These are phyloP conservation scores for Scotopteryx bipunctaria DNA, from an alignment of 2,888 invertebrate species.

Conservation along the genomic window DNA sequence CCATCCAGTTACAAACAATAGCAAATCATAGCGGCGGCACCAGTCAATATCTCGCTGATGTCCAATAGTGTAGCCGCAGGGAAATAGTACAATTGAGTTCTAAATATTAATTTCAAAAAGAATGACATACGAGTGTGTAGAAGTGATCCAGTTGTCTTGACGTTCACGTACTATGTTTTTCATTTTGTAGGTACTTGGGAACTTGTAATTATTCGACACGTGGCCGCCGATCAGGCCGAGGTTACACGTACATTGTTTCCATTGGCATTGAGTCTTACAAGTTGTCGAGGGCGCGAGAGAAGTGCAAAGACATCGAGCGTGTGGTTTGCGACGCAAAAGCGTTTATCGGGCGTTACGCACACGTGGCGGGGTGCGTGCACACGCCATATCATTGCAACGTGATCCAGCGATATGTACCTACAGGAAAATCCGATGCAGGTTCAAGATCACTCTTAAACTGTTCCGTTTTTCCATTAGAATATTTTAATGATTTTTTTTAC, in stretches of 20 bases:
- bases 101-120: no score
- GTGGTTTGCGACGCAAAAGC: constrained; percentile 55
- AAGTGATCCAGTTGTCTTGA: no score
- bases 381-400: constrained; percentile 55
- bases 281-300: constrained; percentile 30
- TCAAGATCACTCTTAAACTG: constrained; percentile 24
- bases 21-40: no score
- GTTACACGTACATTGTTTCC: constrained; percentile 34
- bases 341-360: constrained; percentile 51
- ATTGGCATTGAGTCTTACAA: constrained; percentile 26
- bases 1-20: no score
- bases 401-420: constrained; percentile 51
- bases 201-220: constrained; percentile 19
- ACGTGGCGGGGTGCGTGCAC: constrained; percentile 64
- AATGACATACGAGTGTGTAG: no score
- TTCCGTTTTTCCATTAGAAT: constrained; percentile 2
- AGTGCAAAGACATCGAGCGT: constrained; percentile 47
- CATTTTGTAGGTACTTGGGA: background rate
- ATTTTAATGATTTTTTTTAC: no score
- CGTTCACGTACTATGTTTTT: constrained; percentile 4
- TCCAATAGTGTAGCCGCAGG: no score
- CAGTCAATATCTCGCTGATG: no score
- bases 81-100: no score
- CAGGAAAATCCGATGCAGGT: constrained; percentile 33
- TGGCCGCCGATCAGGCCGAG: constrained; percentile 23